Evolutionary conservation across 2,888 invertebrate genomes (phyloP).

Genomic region (Tenthredo distinguenda): DNA sequence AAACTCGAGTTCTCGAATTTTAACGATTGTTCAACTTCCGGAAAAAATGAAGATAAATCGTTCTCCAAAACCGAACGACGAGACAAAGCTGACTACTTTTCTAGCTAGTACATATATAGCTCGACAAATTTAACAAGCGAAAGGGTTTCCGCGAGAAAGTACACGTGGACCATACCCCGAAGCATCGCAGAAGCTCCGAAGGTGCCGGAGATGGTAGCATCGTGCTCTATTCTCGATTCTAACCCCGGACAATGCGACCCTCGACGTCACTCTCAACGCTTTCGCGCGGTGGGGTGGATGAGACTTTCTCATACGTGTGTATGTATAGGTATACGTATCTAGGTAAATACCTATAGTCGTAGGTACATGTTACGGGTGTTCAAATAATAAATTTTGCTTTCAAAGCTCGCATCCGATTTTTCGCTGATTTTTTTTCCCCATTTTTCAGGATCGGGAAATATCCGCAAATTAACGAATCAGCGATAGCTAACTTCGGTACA

Average conservation of each 20-base stretch:
- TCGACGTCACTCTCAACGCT: constrained; percentile 73
- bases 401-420: not conserved
- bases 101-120: not conserved
- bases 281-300: constrained; percentile 60
- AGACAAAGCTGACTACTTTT: not conserved
- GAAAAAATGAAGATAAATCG: not conserved
- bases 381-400: not conserved
- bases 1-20: not conserved
- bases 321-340: constrained; percentile 2
- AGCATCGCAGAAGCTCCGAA: constrained; percentile 45
- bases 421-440: not conserved
- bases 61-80: not conserved
- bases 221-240: constrained; percentile 62
- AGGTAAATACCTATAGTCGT: constrained; percentile 15
- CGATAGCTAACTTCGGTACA: not conserved
- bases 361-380: not conserved
- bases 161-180: constrained; percentile 37
- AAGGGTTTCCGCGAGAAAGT: constrained; percentile 58
- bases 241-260: constrained; percentile 70
- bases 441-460: not conserved
- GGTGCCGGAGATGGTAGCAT: constrained; percentile 44
- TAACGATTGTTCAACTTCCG: not conserved
- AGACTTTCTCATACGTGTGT: constrained; percentile 51
- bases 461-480: not conserved
- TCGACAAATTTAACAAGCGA: constrained; percentile 36